Evolutionary conservation across 2,888 invertebrate genomes (phyloP), one percentile per base, ranked within the genome.

Genomic region (Cheilosia vernalis): DNA sequence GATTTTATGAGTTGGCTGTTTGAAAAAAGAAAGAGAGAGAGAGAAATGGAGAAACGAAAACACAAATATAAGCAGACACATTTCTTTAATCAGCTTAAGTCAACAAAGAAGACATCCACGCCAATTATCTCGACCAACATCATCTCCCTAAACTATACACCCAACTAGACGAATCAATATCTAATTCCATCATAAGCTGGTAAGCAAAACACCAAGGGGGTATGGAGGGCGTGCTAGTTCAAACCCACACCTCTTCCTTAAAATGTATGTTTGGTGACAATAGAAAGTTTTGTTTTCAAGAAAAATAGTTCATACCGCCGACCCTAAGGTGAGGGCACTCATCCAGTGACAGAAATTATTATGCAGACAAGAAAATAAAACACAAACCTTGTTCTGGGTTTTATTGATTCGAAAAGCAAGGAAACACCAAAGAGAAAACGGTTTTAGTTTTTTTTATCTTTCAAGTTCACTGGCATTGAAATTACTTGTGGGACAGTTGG

Each of bases 1-100:
- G 90, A 99, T 97, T 93, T 99, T 99, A 93, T 99, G 99, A 51
- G 96, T 96, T 17, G 98, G 96, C 98, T 98, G 93, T 70, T 27
- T 7, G 40, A 93, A 30, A 30, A 30, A 30, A 24, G 5, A 30
- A 30, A 24, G 5, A 2, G 7, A 30, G 6, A 9, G 1, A 9
- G 30, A 30, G 7, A 30, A 30, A 30, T 79, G 63, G 9, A 76
- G 80, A 69, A 42, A 87, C 56, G 83, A 58, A 84, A 42, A 63
- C 13, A 55, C 2, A 3, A 24, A 55, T 44, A 33, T 10, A 33
- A 33, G 10, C 33, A 33, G 6, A 63, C 61, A 47, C 5, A 60
- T 70, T 27, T 33, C 19, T 51, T 56, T 37, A n/a, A 70, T 69
- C 47, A 55, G 55, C 33, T 69, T 19, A 61, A 47, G 44, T 33